Percentiles rank a stretch among this genome's conserved stretches.
phyloP scores from a whole-genome alignment of 2,888 invertebrate genomes.

The Eupithecia insigniata region DNA sequence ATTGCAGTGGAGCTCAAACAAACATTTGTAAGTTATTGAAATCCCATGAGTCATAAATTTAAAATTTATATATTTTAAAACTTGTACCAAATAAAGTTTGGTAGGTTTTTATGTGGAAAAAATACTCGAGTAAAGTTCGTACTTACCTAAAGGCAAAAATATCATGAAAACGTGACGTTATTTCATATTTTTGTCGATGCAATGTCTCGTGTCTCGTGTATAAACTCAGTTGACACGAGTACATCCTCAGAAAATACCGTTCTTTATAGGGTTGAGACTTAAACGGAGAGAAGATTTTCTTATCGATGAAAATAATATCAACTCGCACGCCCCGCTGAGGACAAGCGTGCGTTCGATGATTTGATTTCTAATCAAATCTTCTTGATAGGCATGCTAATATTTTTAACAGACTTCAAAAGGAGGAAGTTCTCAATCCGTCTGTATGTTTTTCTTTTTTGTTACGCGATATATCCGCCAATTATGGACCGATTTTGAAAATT shows the following conservation, averaged over 20 bases:
- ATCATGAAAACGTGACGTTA: constrained; percentile 6
- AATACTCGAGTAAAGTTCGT: background rate
- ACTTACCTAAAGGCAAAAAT: background rate
- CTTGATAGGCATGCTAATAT: background rate
- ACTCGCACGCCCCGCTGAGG: background rate
- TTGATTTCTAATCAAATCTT: background rate
- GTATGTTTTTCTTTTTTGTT: too few species aligned
- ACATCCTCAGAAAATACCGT: constrained; percentile 21
- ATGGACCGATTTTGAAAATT: too few species aligned
- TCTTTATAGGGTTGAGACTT: constrained; percentile 15
- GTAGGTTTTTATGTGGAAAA: background rate
- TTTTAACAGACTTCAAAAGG: too few species aligned
- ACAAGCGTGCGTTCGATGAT: background rate
- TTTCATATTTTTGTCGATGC: constrained; percentile 24
- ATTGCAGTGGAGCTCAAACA: background rate
- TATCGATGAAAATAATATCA: constrained; percentile 17
- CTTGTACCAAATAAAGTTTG: background rate
- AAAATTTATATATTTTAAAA: background rate
- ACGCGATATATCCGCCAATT: too few species aligned
- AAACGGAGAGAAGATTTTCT: background rate
- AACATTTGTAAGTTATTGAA: background rate
- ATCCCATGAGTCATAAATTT: background rate
- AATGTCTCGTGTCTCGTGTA: background rate
- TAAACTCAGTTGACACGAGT: constrained; percentile 18
- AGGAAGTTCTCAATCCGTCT: too few species aligned